phyloP scores from a whole-genome alignment of 2,888 invertebrate genomes.

The Ptychoptera albimana region DNA sequence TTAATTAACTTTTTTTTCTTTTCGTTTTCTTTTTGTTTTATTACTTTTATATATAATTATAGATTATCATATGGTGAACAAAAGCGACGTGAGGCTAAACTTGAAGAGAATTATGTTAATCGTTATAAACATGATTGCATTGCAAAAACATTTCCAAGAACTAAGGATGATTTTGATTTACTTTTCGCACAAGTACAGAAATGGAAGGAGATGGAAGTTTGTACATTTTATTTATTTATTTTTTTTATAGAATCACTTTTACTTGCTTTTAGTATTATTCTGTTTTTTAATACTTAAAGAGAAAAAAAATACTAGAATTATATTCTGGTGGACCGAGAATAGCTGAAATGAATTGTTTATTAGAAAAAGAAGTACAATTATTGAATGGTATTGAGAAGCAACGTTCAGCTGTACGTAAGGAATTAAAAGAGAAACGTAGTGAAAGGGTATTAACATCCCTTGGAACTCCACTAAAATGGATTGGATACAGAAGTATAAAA shows the following conservation, averaged over 20 bases:
- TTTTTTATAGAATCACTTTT: not conserved
- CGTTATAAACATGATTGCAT: slow-evolving; percentile 39
- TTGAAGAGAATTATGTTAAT: slow-evolving; percentile 35
- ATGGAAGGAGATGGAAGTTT: slow-evolving; percentile 26
- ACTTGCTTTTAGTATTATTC: not conserved
- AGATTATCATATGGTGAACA: slow-evolving; percentile 37
- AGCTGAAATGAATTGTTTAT: slow-evolving; percentile 48
- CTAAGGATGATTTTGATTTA: slow-evolving; percentile 57
- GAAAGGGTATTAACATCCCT: slow-evolving; percentile 48
- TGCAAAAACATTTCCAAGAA: slow-evolving; percentile 52
- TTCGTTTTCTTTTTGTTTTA: slow-evolving; percentile 19
- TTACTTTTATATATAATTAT: slow-evolving; percentile 17
- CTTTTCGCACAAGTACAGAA: slow-evolving; percentile 38
- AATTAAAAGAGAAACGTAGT: slow-evolving; percentile 40
- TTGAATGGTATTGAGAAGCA: slow-evolving; percentile 52
- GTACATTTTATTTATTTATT: not conserved
- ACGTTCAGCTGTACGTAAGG: slow-evolving; percentile 41
- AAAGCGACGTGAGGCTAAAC: slow-evolving; percentile 27
- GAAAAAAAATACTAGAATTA: slow-evolving; percentile 44
- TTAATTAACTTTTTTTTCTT: not conserved
- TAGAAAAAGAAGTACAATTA: slow-evolving; percentile 58
- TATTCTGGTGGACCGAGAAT: slow-evolving; percentile 52
- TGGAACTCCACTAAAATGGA: slow-evolving; percentile 60
- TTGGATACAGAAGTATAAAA: slow-evolving; percentile 46
- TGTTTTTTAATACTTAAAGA: slow-evolving; percentile 21